phyloP scores from a whole-genome alignment of 2,113 vertebrate genomes.

The Rutilus rutilus region DNA sequence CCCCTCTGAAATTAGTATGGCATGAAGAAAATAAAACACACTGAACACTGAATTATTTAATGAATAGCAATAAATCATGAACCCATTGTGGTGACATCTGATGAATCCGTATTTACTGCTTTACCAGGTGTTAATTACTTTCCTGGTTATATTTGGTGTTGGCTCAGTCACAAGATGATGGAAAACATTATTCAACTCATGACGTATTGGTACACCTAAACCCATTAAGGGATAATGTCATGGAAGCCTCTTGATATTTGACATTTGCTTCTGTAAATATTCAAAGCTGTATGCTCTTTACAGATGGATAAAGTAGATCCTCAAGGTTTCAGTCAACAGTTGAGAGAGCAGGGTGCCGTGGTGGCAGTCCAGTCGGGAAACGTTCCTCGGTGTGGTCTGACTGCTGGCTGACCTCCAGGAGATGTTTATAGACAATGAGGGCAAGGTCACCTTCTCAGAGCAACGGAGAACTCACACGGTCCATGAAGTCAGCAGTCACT shows the following conservation, averaged over 20 bases:
- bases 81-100: too few relatives aligned
- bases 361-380: background rate
- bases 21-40: background rate
- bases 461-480: slow-evolving; percentile 29
- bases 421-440: slow-evolving; percentile 51
- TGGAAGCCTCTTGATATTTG: background rate
- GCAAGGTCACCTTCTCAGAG: slow-evolving; percentile 52
- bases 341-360: background rate
- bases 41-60: background rate
- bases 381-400: slow-evolving; percentile 38
- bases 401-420: slow-evolving; percentile 49
- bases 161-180: slow-evolving; percentile 15
- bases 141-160: slow-evolving; percentile 29
- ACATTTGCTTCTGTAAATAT: background rate
- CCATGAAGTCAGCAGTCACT: slow-evolving; percentile 48
- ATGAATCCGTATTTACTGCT: background rate
- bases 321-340: background rate
- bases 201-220: background rate
- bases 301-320: slow-evolving; percentile 31
- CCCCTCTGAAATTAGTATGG: background rate
- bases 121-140: background rate
- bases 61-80: background rate
- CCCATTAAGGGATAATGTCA: background rate
- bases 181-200: background rate
- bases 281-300: background rate